Evolutionary conservation across 2,888 invertebrate genomes (phyloP).

Genomic region (Allacma fusca): DNA sequence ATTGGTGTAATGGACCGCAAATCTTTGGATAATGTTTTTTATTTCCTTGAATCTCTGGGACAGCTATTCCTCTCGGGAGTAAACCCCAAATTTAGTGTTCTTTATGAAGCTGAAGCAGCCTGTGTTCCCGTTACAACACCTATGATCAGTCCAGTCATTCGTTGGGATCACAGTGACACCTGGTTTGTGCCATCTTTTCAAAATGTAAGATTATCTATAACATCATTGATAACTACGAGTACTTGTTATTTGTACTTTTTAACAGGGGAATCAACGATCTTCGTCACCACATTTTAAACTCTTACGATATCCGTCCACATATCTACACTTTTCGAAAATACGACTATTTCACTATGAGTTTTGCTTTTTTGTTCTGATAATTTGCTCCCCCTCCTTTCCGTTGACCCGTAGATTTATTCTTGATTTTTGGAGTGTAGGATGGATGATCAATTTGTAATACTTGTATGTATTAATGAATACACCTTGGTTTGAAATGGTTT

Average conservation of each 20-base stretch:
- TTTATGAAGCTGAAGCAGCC: slow-evolving; percentile 75
- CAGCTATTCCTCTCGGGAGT: slow-evolving; percentile 80
- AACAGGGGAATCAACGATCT: too few relatives aligned
- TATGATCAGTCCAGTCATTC: slow-evolving; percentile 81
- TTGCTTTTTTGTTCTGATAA: too few relatives aligned
- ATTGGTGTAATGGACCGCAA: slow-evolving; percentile 68
- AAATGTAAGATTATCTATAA: neutral
- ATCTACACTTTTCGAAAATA: too few relatives aligned
- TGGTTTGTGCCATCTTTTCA: slow-evolving; percentile 30
- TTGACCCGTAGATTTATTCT: too few relatives aligned
- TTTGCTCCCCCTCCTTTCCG: too few relatives aligned
- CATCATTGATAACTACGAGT: neutral
- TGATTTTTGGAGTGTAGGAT: neutral
- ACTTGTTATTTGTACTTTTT: neutral
- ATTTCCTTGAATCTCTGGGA: slow-evolving; percentile 73
- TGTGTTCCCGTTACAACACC: slow-evolving; percentile 88
- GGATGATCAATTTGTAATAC: too few relatives aligned
- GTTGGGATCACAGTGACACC: slow-evolving; percentile 79
- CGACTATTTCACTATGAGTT: too few relatives aligned
- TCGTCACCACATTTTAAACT: too few relatives aligned
- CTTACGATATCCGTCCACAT: too few relatives aligned
- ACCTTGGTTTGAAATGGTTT: too few relatives aligned
- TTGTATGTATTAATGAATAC: too few relatives aligned
- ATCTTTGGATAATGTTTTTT: slow-evolving; percentile 68
- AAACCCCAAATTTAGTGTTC: slow-evolving; percentile 75